phyloP scores from a whole-genome alignment of 1,140 invertebrate species.

The Bicyclus anynana region DNA sequence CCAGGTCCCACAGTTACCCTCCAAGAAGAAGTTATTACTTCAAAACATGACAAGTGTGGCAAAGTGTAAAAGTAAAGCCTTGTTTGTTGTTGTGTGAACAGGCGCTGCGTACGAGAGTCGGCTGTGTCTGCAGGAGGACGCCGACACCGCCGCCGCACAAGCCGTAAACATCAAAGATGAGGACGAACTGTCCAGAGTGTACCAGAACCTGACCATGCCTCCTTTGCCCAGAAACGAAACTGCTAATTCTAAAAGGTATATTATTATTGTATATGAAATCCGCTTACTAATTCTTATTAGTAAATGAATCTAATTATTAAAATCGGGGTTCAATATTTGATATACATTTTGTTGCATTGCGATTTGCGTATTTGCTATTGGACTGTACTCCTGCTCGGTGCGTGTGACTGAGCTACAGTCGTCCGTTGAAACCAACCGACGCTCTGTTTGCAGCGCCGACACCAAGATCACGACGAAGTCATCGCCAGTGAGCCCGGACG shows the following conservation, averaged over 20 bases:
- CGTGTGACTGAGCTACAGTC: too few species aligned
- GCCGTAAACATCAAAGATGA: conserved; percentile 43
- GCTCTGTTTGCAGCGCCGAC: conserved; percentile 37
- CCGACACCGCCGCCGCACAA: conserved; percentile 34
- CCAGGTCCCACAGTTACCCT: too few species aligned
- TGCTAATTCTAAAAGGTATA: conserved; percentile 38
- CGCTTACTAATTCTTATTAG: too few species aligned
- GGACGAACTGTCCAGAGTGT: conserved; percentile 55
- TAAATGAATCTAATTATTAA: too few species aligned
- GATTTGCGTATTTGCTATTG: too few species aligned
- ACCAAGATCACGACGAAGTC: conserved; percentile 49
- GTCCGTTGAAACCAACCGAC: neutral
- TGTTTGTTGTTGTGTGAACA: neutral
- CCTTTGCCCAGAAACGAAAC: conserved; percentile 41
- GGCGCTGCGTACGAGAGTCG: conserved; percentile 46
- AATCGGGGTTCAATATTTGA: too few species aligned
- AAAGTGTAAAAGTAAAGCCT: too few species aligned
- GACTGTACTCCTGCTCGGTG: too few species aligned
- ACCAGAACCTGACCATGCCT: conserved; percentile 50
- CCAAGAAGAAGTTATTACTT: too few species aligned
- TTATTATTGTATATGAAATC: too few species aligned
- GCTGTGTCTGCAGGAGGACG: conserved; percentile 44
- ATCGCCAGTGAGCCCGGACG: conserved; percentile 47
- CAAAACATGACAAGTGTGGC: too few species aligned
- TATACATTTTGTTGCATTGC: too few species aligned